phyloP scores from a whole-genome alignment of 1,140 invertebrate species.

The Trichomalopsis sarcophagae region DNA sequence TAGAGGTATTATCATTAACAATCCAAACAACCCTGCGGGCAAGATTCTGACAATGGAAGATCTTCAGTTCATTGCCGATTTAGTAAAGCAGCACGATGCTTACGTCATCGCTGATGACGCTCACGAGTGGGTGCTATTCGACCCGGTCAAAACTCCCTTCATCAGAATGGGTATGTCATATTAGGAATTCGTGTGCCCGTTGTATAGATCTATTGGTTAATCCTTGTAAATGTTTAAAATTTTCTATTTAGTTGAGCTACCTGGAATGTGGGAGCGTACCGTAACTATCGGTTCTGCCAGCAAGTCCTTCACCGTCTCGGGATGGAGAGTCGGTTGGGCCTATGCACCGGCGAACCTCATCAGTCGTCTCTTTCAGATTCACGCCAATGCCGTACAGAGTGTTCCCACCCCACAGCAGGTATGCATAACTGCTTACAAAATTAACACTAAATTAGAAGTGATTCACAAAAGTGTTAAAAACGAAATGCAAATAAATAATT shows the following conservation, averaged over 20 bases:
- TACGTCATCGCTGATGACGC: conserved; percentile 97
- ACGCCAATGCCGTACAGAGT: background rate
- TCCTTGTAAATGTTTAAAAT: too few species aligned
- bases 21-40: conserved; percentile 95
- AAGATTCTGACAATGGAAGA: conserved; percentile 89
- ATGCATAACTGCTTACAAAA: too few species aligned
- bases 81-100: conserved; percentile 94
- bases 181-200: background rate
- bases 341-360: background rate
- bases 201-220: too few species aligned
- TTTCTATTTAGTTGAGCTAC: background rate
- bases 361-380: background rate
- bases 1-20: conserved; percentile 96
- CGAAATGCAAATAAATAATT: background rate
- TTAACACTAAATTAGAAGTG: too few species aligned
- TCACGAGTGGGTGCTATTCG: conserved; percentile 67
- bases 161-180: background rate
- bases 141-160: background rate
- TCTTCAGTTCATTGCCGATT: conserved; percentile 85
- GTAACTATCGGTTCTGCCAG: background rate
- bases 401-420: background rate
- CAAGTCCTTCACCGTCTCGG: background rate
- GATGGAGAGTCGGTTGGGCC: background rate
- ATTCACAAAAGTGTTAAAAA: too few species aligned
- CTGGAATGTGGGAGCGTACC: background rate